phyloP scores from a whole-genome alignment of 1,140 invertebrate genomes.

The Orius insidiosus region DNA sequence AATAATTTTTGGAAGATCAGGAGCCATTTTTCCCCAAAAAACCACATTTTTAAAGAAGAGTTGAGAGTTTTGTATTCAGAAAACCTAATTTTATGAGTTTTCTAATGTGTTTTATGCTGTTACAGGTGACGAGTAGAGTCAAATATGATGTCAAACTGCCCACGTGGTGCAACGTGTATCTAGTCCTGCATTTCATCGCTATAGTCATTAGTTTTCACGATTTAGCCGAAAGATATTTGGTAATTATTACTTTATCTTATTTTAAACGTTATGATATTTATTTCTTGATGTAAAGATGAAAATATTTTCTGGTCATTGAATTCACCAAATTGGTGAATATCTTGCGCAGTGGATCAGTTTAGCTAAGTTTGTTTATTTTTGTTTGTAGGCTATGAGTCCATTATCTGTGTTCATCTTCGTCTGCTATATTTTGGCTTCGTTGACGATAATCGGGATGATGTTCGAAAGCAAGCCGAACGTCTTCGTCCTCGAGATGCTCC shows the following conservation, averaged over 20 bases:
- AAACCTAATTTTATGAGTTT: too few species aligned
- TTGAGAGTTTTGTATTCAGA: too few species aligned
- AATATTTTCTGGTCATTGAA: too few species aligned
- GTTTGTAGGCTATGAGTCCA: slow-evolving; percentile 37
- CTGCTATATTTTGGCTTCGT: slow-evolving; percentile 41
- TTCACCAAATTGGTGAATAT: too few species aligned
- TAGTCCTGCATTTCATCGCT: slow-evolving; percentile 47
- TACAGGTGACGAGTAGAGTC: slow-evolving; percentile 37
- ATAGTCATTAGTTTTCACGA: slow-evolving; percentile 45
- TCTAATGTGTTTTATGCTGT: slow-evolving; percentile 9
- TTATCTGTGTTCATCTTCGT: slow-evolving; percentile 35
- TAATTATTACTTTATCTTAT: slow-evolving; percentile 23
- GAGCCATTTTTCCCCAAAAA: too few species aligned
- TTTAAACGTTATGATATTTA: too few species aligned
- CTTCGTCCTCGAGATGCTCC: slow-evolving; percentile 32
- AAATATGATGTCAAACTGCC: slow-evolving; percentile 53
- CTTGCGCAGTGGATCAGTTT: background rate
- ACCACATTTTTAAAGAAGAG: too few species aligned
- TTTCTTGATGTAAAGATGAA: too few species aligned
- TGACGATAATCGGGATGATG: slow-evolving; percentile 49
- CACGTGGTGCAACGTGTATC: slow-evolving; percentile 46
- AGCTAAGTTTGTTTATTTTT: slow-evolving; percentile 6
- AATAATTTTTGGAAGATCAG: too few species aligned
- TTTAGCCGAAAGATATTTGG: slow-evolving; percentile 37
- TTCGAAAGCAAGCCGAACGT: slow-evolving; percentile 39